phyloP scores from a whole-genome alignment of 1,140 invertebrate genomes.

The Lanistes nyassanus region DNA sequence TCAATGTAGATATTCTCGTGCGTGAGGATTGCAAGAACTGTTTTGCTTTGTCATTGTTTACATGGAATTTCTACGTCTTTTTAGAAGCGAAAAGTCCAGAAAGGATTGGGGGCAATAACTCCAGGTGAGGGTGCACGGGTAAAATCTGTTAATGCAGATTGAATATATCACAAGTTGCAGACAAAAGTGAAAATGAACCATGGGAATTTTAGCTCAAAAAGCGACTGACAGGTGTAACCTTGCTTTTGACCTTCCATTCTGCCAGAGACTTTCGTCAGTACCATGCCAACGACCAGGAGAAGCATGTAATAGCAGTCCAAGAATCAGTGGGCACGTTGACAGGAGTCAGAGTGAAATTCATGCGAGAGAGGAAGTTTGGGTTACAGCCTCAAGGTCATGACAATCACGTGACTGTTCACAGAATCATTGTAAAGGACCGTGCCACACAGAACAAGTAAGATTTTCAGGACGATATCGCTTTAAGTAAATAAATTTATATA shows the following conservation, averaged over 20 bases:
- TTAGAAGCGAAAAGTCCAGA: not conserved
- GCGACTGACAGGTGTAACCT: not conserved
- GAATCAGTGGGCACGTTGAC: slow-evolving; percentile 33
- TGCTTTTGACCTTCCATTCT: not conserved
- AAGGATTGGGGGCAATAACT: no score
- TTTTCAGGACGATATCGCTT: no score
- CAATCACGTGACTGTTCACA: slow-evolving; percentile 30
- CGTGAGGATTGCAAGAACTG: no score
- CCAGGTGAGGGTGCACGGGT: not conserved
- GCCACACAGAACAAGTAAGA: slow-evolving; percentile 16
- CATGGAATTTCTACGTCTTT: not conserved
- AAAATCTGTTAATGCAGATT: not conserved
- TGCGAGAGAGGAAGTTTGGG: slow-evolving; percentile 19
- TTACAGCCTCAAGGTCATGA: slow-evolving; percentile 13
- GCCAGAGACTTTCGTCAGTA: slow-evolving; percentile 32
- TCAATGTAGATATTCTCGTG: no score
- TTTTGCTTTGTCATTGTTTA: no score
- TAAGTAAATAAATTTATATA: no score
- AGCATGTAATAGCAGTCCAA: slow-evolving; percentile 33
- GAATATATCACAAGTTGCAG: no score
- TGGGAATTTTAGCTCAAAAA: no score
- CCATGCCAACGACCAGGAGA: slow-evolving; percentile 28
- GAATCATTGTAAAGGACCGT: slow-evolving; percentile 27
- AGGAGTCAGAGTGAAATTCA: slow-evolving; percentile 37
- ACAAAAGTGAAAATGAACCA: no score